Base-by-base conservation (phyloP, 1,140 invertebrate genomes). In the Drosophila bocqueti region DNA sequence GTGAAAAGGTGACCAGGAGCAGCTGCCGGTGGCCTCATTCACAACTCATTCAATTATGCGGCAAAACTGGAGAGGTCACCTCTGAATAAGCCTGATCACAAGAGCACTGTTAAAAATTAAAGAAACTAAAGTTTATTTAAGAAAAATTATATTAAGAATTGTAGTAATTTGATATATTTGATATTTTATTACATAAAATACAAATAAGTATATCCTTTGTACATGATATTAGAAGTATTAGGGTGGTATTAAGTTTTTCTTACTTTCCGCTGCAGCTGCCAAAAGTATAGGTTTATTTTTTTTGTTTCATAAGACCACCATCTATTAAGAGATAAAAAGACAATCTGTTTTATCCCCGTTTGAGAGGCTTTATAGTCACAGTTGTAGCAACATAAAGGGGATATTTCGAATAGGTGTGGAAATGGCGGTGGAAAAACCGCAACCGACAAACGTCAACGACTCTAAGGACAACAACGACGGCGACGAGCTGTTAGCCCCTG, bases 401-500 rank as follows among this genome's bases (percentile, higher is more conserved):
- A 26, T 63, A 40, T 65, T 65, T 13, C 21, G 21, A 63, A 65
- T 65, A 65, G 59, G 63, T 65, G 54, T 40, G 67, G 69, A 34
- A 60, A 38, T 21, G 55, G 46, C 69, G 67, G 50, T 54, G 68
- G 45, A 57, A 71, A 71, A 73, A 76, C 55, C 73, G 59, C 68
- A 59, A 67, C 55, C 64, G 77, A 75, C 62, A 82, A 81, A 79
- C 75, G 80, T 82, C 80, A 78, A 81, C 66, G 67, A 79, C 62
- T 69, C 63, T 65, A 67, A 76, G 64, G 71, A 79, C 62, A 68
- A 79, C 65, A 62, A 71, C 74, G 46, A 64, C 75, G 46, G 50
- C 61, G 52, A 49, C 79, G 81, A 79, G 75, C 58, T 79, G 54
- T 74, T 73, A 66, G 78, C 79, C 84, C 84, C 84, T 89, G 84